Conservation (phyloP, 2,797 vertebrate species). For the Selene dorsalis region DNA sequence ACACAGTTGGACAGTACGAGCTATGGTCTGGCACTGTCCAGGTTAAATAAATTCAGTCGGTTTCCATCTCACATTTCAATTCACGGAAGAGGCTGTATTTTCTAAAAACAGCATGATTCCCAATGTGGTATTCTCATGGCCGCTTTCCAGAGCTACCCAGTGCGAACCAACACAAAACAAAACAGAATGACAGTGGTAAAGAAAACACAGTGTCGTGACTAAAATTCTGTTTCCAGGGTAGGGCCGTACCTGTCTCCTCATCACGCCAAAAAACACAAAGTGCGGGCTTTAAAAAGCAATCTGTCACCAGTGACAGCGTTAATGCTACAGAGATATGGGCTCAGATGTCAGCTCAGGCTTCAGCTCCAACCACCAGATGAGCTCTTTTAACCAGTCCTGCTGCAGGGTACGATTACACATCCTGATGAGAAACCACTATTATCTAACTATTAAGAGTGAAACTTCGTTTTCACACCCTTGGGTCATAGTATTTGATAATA, state of each 20-base stretch:
- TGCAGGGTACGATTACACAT: constrained; percentile 68
- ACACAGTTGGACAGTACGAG: background rate
- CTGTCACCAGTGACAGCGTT: constrained; percentile 57
- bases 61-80: constrained; percentile 69
- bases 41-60: constrained; percentile 35
- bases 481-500: constrained; percentile 55
- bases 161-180: constrained; percentile 50
- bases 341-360: constrained; percentile 34
- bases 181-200: constrained; percentile 53
- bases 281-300: constrained; percentile 57
- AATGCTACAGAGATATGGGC: constrained; percentile 40
- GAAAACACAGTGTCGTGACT: constrained; percentile 63
- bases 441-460: constrained; percentile 41
- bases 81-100: constrained; percentile 69
- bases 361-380: constrained; percentile 39
- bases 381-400: constrained; percentile 60
- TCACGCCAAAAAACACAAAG: constrained; percentile 72
- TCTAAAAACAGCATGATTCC: constrained; percentile 70
- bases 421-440: constrained; percentile 37
- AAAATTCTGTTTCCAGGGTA: constrained; percentile 70
- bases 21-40: background rate
- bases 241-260: constrained; percentile 64
- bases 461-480: constrained; percentile 61
- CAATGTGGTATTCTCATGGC: constrained; percentile 47
- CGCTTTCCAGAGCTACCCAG: constrained; percentile 59